phyloP scores from a whole-genome alignment of 2,113 vertebrate genomes.

The Paracanthobrama guichenoti region DNA sequence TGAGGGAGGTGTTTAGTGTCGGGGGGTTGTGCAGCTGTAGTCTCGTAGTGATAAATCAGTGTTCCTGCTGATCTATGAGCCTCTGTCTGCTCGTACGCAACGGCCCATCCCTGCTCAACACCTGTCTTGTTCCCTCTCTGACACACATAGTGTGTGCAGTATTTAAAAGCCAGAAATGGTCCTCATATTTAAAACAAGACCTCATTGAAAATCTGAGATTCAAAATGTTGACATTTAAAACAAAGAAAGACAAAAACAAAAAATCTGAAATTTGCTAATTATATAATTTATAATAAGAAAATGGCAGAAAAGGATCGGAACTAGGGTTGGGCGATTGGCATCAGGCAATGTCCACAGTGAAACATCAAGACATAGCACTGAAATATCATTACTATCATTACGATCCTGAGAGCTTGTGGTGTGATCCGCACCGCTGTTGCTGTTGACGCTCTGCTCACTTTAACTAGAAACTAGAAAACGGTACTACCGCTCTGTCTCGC shows the following conservation, averaged over 20 bases:
- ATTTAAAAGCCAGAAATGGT: not conserved
- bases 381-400: too few relatives aligned
- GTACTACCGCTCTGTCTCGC: too few relatives aligned
- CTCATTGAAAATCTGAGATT: not conserved
- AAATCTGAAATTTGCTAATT: too few relatives aligned
- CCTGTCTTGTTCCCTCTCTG: not conserved
- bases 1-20: constrained; percentile 46
- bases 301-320: too few relatives aligned
- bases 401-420: too few relatives aligned
- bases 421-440: too few relatives aligned
- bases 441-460: too few relatives aligned
- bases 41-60: constrained; percentile 52
- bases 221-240: not conserved
- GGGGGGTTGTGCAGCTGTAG: constrained; percentile 31
- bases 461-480: too few relatives aligned
- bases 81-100: constrained; percentile 39
- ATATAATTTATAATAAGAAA: too few relatives aligned
- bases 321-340: too few relatives aligned
- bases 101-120: constrained; percentile 14
- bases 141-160: not conserved
- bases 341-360: too few relatives aligned
- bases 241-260: not conserved
- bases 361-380: too few relatives aligned
- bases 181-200: not conserved
- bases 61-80: constrained; percentile 49